Conservation (phyloP, 2,113 vertebrate species). For the Alligator sinensis region DNA sequence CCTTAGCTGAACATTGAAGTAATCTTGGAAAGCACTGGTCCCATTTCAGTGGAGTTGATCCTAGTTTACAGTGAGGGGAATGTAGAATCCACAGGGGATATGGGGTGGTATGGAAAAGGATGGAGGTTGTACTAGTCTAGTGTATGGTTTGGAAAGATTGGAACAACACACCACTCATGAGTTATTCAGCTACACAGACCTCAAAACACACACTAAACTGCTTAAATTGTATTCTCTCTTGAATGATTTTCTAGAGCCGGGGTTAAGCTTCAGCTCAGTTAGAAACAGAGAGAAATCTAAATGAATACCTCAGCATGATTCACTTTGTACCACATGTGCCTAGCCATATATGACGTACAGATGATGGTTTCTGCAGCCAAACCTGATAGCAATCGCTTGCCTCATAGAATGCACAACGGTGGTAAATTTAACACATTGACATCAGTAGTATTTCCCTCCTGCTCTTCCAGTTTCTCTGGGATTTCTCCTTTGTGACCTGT, state of each 20-base stretch:
- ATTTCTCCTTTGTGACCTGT: not conserved
- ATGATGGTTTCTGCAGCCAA: not conserved
- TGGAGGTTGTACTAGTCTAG: not conserved
- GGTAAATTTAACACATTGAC: not conserved
- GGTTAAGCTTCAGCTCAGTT: too few relatives aligned
- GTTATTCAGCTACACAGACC: not conserved
- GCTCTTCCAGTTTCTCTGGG: not conserved
- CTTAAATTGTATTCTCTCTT: not conserved
- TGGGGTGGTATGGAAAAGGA: not conserved
- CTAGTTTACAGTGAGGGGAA: not conserved
- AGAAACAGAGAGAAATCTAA: not conserved
- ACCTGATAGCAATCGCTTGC: not conserved
- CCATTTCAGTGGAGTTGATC: not conserved
- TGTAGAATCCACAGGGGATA: not conserved
- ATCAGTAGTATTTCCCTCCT: not conserved
- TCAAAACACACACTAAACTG: not conserved
- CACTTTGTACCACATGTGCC: not conserved
- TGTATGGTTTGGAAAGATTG: not conserved
- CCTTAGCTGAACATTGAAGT: accelerated
- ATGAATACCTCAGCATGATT: not conserved
- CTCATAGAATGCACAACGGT: not conserved
- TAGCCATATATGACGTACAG: not conserved
- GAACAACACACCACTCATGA: not conserved
- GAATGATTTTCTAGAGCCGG: too few relatives aligned
- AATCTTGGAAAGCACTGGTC: not conserved